Conservation (phyloP, 2,888 invertebrate genomes). For the Cecidostiba fungosa region DNA sequence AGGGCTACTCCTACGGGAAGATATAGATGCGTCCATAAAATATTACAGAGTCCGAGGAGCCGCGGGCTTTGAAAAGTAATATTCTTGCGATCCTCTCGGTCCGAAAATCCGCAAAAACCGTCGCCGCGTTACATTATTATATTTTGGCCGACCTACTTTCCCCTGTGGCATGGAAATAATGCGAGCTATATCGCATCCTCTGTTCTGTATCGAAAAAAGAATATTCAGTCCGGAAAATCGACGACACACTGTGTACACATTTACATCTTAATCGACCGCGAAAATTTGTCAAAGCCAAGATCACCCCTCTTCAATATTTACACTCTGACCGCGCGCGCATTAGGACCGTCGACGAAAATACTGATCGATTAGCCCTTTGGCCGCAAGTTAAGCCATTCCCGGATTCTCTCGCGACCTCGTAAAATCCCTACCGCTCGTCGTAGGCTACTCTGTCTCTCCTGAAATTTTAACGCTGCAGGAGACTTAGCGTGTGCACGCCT, state of each 20-base stretch:
- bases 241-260: too few relatives aligned
- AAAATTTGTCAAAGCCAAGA: too few relatives aligned
- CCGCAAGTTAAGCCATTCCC: neutral
- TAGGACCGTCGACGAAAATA: neutral
- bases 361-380: neutral
- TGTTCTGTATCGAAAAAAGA: neutral
- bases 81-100: neutral
- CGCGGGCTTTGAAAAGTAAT: neutral
- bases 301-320: too few relatives aligned
- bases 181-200: neutral
- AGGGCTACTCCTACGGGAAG: neutral
- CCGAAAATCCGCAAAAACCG: conserved; percentile 1
- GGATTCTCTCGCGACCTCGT: conserved; percentile 5
- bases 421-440: neutral
- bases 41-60: neutral
- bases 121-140: neutral
- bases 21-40: conserved; percentile 5
- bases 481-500: neutral
- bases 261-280: too few relatives aligned
- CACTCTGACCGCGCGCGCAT: too few relatives aligned
- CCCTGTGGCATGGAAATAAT: neutral
- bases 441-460: neutral
- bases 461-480: conserved; percentile 12
- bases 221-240: too few relatives aligned
- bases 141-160: conserved; percentile 25